These are phyloP conservation scores for Platypus cylindrus DNA, from an alignment of 2,888 invertebrate genomes.

Conservation along the genomic window DNA sequence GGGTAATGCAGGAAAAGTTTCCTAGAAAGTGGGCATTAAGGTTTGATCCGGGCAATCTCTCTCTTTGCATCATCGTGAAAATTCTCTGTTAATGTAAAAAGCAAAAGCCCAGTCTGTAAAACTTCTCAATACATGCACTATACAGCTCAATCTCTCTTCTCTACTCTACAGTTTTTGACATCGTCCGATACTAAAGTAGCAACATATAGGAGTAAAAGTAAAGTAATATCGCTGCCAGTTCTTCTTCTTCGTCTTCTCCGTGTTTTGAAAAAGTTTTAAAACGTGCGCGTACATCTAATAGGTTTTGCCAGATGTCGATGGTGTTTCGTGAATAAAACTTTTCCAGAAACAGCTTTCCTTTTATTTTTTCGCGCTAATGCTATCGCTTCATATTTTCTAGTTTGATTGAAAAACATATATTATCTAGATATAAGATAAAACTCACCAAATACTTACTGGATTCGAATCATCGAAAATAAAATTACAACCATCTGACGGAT, in stretches of 20 bases:
- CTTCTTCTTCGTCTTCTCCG: too few species aligned
- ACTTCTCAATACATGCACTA: constrained; percentile 22
- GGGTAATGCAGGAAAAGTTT: constrained; percentile 20
- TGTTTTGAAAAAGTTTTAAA: constrained; percentile 28
- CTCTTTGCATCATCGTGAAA: too few species aligned
- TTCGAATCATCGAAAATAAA: too few species aligned
- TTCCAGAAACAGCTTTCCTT: constrained; percentile 8
- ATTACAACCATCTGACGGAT: too few species aligned
- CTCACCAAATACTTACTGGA: too few species aligned
- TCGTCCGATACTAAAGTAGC: constrained; percentile 9
- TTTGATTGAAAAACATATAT: constrained; percentile 16
- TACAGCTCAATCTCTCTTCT: constrained; percentile 19
- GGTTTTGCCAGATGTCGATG: constrained; percentile 25
- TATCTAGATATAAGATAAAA: too few species aligned
- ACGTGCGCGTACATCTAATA: constrained; percentile 31
- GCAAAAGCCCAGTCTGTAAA: constrained; percentile 19
- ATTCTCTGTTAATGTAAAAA: constrained; percentile 28
- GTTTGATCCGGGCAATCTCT: constrained; percentile 26
- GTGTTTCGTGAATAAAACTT: constrained; percentile 10
- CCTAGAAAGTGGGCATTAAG: constrained; percentile 23
- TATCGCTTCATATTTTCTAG: constrained; percentile 11
- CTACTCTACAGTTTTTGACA: constrained; percentile 6
- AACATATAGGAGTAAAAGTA: too few species aligned
- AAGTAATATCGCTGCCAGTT: constrained; percentile 24
- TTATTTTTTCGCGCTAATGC: constrained; percentile 10